Evolutionary conservation across 2,888 invertebrate genomes (phyloP).

Genomic region (Lasioglossum oenotherae): DNA sequence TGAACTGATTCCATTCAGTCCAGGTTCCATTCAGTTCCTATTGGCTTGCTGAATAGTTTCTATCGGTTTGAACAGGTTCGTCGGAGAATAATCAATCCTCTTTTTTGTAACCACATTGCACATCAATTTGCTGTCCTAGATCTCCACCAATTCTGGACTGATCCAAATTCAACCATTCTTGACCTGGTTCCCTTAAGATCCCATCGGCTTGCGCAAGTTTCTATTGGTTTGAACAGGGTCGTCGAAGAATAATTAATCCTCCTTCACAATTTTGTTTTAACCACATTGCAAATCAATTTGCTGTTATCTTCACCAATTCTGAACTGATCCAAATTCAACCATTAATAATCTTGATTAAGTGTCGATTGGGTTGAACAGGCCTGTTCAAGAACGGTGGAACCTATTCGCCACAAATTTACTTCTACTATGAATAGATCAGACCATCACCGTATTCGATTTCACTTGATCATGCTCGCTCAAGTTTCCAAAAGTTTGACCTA

Average conservation of each 20-base stretch:
- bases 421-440: neutral
- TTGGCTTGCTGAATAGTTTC: neutral
- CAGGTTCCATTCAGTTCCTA: neutral
- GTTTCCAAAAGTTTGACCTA: neutral
- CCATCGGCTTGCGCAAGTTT: neutral
- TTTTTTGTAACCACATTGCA: too few relatives aligned
- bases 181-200: neutral
- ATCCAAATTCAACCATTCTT: neutral
- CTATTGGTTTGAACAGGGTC: neutral
- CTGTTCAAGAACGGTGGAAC: neutral
- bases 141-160: too few relatives aligned
- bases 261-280: too few relatives aligned
- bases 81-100: too few relatives aligned
- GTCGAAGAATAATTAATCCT: neutral
- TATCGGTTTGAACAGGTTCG: too few relatives aligned
- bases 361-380: neutral
- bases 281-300: neutral
- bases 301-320: neutral
- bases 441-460: neutral
- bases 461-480: neutral
- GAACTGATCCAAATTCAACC: neutral
- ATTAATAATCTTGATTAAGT: neutral
- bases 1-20: neutral
- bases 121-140: too few relatives aligned
- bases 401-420: neutral